These are phyloP conservation scores for Gracilinanus agilis DNA, from an alignment of 2,113 vertebrate species.

Conservation along the genomic window DNA sequence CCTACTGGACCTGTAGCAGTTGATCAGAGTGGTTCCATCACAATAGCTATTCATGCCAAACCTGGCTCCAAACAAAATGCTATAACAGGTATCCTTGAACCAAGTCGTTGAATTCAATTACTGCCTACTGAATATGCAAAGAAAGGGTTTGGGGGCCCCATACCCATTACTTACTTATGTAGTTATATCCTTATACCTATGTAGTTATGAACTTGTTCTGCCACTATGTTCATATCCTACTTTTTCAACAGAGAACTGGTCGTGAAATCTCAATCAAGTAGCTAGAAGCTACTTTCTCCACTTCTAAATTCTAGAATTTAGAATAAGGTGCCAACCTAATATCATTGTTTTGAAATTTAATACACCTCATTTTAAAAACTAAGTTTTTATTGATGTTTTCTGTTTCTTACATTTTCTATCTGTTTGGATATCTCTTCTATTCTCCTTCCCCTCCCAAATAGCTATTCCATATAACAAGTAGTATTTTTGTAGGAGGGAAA, in stretches of 20 bases:
- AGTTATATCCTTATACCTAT: neutral
- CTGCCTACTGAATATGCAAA: neutral
- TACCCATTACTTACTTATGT: neutral
- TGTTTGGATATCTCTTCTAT: neutral
- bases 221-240: neutral
- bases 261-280: neutral
- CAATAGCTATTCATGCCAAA: conserved; percentile 89
- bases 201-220: neutral
- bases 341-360: conserved; percentile 25
- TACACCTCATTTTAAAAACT: neutral
- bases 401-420: neutral
- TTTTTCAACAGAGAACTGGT: neutral
- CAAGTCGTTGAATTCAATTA: neutral
- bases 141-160: neutral
- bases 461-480: neutral
- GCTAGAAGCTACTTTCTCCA: neutral
- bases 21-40: conserved; percentile 85
- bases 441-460: neutral
- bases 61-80: conserved; percentile 90
- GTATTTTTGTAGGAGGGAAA: neutral
- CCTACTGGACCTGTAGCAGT: conserved; percentile 83
- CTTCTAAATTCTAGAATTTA: conserved; percentile 18
- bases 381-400: neutral
- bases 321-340: neutral
- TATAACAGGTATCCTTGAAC: conserved; percentile 84